Percentiles rank a stretch among this genome's conserved stretches.
Evolutionary conservation across 2,797 vertebrate species (phyloP).

Genomic region (Philypnodon macrostomus): DNA sequence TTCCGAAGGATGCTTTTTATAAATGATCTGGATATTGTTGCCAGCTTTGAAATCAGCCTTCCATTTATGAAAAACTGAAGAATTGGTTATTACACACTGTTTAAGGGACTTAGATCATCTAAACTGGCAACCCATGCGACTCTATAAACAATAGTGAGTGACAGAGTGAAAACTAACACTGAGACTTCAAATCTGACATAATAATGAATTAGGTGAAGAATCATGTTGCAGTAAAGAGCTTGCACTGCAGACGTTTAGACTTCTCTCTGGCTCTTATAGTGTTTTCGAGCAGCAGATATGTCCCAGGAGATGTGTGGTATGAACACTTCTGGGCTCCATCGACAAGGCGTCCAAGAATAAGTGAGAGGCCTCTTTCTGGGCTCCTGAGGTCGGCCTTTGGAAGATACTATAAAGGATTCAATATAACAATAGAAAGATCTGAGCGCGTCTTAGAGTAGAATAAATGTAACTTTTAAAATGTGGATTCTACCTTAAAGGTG

Average conservation of each 20-base stretch:
- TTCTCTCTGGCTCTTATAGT: conserved; percentile 27
- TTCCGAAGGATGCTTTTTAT: background rate
- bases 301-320: conserved; percentile 40
- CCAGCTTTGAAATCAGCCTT: conserved; percentile 23
- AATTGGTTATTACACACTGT: conserved; percentile 23
- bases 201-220: conserved; percentile 8
- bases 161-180: conserved; percentile 23
- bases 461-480: no score
- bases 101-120: conserved; percentile 33
- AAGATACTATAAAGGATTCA: conserved; percentile 43
- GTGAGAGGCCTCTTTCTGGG: conserved; percentile 41
- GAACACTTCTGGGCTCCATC: conserved; percentile 29
- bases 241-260: conserved; percentile 23
- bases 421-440: no score
- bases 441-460: no score
- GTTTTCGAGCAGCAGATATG: conserved; percentile 35
- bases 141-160: conserved; percentile 26
- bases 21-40: background rate
- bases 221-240: conserved; percentile 12
- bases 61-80: conserved; percentile 20
- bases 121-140: conserved; percentile 8
- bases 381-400: conserved; percentile 26
- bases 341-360: conserved; percentile 33
- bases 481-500: no score
- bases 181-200: conserved; percentile 10